These are phyloP conservation scores for Calyptomena viridis DNA, from an alignment of 2,113 vertebrate genomes.

Conservation along the genomic window DNA sequence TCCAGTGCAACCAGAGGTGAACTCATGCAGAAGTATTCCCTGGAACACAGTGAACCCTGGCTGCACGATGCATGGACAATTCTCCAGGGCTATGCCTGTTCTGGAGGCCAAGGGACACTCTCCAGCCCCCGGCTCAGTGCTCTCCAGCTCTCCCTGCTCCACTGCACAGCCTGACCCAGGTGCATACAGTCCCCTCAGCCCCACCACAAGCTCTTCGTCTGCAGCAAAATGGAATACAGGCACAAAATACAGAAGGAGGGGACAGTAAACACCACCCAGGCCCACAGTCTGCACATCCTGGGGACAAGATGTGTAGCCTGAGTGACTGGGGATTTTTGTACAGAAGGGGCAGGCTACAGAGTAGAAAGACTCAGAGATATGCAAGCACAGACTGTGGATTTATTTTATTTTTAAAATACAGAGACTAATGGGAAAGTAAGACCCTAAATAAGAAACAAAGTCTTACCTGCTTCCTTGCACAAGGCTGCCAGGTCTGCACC, in stretches of 20 bases:
- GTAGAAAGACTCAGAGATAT: background rate
- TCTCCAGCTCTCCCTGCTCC: background rate
- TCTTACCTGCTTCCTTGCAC: constrained; percentile 93
- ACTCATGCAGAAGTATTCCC: background rate
- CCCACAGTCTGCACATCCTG: background rate
- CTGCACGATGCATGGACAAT: background rate
- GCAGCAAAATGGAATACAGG: background rate
- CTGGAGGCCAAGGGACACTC: background rate
- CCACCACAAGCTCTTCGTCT: background rate
- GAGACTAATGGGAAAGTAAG: background rate
- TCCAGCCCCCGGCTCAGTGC: background rate
- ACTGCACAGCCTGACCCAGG: background rate
- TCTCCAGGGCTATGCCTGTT: background rate
- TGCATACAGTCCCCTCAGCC: rapidly evolving
- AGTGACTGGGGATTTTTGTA: background rate
- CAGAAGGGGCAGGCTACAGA: background rate
- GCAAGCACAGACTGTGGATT: background rate
- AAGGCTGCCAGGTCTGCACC: constrained; percentile 91
- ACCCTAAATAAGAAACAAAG: background rate
- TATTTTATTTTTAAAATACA: background rate
- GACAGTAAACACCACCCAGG: background rate
- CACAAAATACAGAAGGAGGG: background rate
- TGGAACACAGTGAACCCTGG: constrained; percentile 16
- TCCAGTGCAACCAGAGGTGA: constrained; percentile 11
- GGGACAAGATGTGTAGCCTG: background rate